Base-by-base conservation (phyloP, 2,113 vertebrate genomes). In the Spea bombifrons region DNA sequence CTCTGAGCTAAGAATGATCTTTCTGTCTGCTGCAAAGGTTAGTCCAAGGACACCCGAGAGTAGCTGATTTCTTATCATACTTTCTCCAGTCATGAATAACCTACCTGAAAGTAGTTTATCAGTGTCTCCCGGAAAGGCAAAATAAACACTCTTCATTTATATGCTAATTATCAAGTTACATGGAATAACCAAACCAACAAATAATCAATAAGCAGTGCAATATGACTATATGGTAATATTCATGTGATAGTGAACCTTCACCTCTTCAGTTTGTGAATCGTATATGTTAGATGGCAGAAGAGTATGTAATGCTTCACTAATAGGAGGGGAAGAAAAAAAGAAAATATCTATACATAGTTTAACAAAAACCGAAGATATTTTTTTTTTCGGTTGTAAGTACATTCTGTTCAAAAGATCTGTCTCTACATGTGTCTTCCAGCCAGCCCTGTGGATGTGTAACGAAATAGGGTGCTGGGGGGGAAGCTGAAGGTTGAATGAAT, bases 401-500 rank as follows among this genome's bases (percentile, higher is more conserved):
- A 67, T 49, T 55, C 44, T 80, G 53, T n/a, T 43, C 53, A 74
- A 59, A 46, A 66, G 8, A 45, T 46, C 45, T 80, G 71, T 66
- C 64, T 67, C 61, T 61, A 67, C 65, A 50, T 80, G 78, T 45
- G 73, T 67, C 57, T 48, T 73, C 61, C 50, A 74, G 78, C 50
- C 71, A 57, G 64, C 52, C 68, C 17, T 49, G 63, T 47, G 78
- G 44, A 80, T 68, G 9, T 74, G 71, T 74, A 80, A 74, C 68
- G 71, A 73, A 73, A 80, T 67, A 80, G 71, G 69, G 78, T 67
- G 78, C 71, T 74, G 64, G 55, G 64, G 30, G 65, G 71, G 71
- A 73, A 74, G 71, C 64, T 74, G 71, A 80, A 80, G 71, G 71
- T 80, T 80, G 71, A 61, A 80, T 80, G 78, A 80, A 80, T 80